Evolutionary conservation across 37 sponge, comb jelly and placozoan species (phyloP).

Genomic region (Hexactinellida sp.): DNA sequence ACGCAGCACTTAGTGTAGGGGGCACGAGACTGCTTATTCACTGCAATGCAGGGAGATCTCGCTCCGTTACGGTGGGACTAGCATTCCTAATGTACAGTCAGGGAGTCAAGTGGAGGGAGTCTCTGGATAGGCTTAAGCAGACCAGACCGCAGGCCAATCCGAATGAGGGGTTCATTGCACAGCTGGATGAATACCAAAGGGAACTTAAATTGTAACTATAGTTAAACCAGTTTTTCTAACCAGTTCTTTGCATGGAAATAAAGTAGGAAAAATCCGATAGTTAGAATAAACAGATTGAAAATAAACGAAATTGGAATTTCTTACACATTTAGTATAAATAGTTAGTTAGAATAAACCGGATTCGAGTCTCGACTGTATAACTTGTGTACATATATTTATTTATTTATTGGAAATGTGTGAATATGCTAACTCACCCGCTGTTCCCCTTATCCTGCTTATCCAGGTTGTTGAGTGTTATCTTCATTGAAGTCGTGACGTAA

Average conservation of each 20-base stretch:
- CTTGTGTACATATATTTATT: no score
- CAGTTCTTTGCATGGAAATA: no score
- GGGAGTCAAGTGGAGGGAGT: background rate
- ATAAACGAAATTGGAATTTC: no score
- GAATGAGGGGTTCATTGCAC: background rate
- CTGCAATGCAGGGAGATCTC: background rate
- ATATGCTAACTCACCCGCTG: background rate
- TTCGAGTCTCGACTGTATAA: background rate
- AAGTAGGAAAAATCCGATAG: no score
- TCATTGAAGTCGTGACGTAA: background rate
- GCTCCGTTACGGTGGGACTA: background rate
- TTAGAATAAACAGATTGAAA: no score
- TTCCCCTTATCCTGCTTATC: background rate
- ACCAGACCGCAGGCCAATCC: constrained; percentile 7
- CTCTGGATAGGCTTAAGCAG: background rate
- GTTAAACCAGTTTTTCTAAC: no score
- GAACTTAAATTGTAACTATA: background rate
- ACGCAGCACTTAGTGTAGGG: background rate
- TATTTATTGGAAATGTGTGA: no score
- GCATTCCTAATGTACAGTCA: background rate
- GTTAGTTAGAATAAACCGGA: background rate
- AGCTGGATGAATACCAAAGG: background rate
- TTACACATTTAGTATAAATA: no score
- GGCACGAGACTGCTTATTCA: background rate
- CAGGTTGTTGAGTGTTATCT: background rate